These are phyloP conservation scores for Lycopodina hypogea DNA, from an alignment of 37 sponge, comb jelly and placozoan genomes.

Conservation along the genomic window DNA sequence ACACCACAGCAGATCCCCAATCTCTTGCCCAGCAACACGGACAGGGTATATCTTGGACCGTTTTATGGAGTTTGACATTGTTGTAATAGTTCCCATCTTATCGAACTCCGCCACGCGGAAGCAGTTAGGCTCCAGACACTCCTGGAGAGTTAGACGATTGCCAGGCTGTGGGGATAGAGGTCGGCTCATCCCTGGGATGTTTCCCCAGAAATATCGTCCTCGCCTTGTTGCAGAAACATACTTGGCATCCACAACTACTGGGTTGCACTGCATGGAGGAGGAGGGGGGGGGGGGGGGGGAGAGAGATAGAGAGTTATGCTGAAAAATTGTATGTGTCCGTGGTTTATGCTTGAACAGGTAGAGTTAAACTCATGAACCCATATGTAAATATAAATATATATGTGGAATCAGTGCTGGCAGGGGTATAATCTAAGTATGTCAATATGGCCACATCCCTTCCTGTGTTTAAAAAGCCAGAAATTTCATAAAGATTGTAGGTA, in stretches of 20 bases:
- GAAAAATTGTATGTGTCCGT: too few relatives aligned
- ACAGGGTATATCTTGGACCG: conserved; percentile 90
- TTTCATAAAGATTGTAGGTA: too few relatives aligned
- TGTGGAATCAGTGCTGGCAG: too few relatives aligned
- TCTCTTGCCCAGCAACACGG: conserved; percentile 53
- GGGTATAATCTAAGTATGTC: too few relatives aligned
- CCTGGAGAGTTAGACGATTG: conserved; percentile 72
- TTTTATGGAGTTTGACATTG: conserved; percentile 86
- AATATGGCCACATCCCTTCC: too few relatives aligned
- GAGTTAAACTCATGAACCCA: too few relatives aligned
- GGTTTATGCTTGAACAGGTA: too few relatives aligned
- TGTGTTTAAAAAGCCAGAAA: too few relatives aligned
- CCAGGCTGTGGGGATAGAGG: conserved; percentile 73
- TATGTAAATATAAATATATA: too few relatives aligned
- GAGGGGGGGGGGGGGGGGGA: neutral
- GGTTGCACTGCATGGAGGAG: conserved; percentile 55
- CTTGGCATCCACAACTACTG: conserved; percentile 83
- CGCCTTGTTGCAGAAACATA: conserved; percentile 81
- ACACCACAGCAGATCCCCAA: conserved; percentile 92
- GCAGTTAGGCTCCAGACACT: conserved; percentile 85
- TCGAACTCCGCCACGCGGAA: conserved; percentile 72
- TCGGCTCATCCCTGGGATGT: conserved; percentile 88
- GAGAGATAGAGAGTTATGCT: too few relatives aligned
- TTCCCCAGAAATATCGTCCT: conserved; percentile 88
- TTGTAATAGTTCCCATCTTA: conserved; percentile 81